Evolutionary conservation across 2,113 vertebrate species (phyloP), one percentile per base, ranked within the genome.

Genomic region (Dinomys branickii): DNA sequence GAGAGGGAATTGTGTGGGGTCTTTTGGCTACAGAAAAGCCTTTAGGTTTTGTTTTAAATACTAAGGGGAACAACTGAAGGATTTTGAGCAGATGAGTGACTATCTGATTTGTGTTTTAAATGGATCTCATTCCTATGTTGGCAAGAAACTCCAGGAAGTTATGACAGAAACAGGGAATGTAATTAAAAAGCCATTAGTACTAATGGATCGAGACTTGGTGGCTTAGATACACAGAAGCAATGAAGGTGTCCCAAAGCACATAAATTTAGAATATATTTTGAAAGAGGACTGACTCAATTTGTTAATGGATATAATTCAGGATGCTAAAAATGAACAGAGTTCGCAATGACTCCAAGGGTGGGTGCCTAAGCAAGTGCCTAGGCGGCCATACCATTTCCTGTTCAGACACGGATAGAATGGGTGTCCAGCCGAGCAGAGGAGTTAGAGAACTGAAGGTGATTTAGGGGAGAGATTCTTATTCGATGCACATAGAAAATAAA

Each of bases 401-500:
- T 7, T 91, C 50, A 35, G 11, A 77, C n/a, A 73, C 1, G 6
- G 16, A 30, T 9, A 28, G 58, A 50, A 77, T 52, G 58, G n/a
- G 9, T 20, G 8, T n/a, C 33, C 38, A 59, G 56, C 1, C 24
- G 50, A 44, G 13, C 58, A 71, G 47, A 75, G 24, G 9, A 94
- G 26, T 59, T 33, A 12, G 54, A 89, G 50, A 96, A 69, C 0
- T 67, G 33, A 90, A 91, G 10, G 63, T 89, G 65, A 52, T 12
- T 13, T 58, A 52, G 26, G 63, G 58, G 20, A 85, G 38, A 41
- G 69, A 30, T 16, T 89, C n/a, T 89, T 80, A 78, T 81, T 92
- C 26, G 82, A 56, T 38, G 11, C 54, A 91, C 85, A 96, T 41
- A 90, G 59, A 78, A 93, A 78, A 17, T 80, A 61, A 98, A 97